These are phyloP conservation scores for Myiozetetes cayanensis DNA, from an alignment of 2,113 vertebrate species.

Conservation along the genomic window DNA sequence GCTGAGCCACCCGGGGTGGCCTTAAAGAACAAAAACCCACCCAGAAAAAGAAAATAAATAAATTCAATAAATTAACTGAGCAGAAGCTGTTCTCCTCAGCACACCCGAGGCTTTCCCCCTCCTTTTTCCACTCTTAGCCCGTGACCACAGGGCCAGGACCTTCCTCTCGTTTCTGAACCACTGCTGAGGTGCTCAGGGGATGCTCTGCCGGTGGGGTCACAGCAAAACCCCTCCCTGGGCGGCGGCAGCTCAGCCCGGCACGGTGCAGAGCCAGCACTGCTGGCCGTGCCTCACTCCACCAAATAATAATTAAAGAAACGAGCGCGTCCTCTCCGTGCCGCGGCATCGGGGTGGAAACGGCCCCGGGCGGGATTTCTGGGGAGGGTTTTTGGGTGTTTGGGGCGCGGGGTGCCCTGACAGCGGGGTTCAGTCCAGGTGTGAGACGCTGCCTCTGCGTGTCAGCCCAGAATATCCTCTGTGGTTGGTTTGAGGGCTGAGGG, in stretches of 20 bases:
- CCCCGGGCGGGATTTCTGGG: neutral
- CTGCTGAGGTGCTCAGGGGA: neutral
- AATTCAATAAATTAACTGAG: neutral
- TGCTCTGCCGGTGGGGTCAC: neutral
- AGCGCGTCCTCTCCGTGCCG: fast-evolving
- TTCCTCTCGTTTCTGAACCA: neutral
- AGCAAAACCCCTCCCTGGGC: fast-evolving
- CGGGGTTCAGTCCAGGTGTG: neutral
- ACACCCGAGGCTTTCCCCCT: neutral
- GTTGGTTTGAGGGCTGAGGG: conserved; percentile 7
- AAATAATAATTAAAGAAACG: fast-evolving
- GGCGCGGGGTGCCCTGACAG: fast-evolving
- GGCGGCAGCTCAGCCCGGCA: neutral
- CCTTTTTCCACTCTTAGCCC: neutral
- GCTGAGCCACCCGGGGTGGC: neutral
- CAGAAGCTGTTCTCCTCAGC: neutral
- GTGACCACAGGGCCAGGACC: neutral
- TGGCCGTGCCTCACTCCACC: neutral
- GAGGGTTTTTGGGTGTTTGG: neutral
- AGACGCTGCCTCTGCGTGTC: neutral
- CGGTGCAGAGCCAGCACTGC: fast-evolving
- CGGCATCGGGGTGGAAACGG: fast-evolving
- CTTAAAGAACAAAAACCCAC: neutral
- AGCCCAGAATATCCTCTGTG: conserved; percentile 48
- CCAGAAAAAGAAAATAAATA: neutral